Conservation (phyloP, 2,797 vertebrate species). For the Sebastes wilsoni region DNA sequence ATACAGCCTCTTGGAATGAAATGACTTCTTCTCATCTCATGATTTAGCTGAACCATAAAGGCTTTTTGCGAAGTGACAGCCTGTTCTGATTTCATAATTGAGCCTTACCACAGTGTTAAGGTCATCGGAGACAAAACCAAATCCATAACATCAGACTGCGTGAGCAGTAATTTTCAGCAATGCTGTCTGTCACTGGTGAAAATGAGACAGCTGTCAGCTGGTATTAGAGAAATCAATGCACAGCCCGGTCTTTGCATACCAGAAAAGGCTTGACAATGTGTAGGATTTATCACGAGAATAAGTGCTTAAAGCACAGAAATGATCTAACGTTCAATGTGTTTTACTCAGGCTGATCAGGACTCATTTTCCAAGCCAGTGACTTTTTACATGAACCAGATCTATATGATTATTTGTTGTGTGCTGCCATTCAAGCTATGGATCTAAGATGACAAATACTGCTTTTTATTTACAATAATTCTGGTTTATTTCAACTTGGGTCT, state of each 20-base stretch:
- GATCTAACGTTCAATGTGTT: background rate
- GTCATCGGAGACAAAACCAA: background rate
- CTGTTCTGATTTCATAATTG: constrained; percentile 13
- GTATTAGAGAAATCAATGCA: constrained; percentile 32
- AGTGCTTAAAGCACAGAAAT: background rate
- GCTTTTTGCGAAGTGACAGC: background rate
- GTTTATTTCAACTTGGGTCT: background rate
- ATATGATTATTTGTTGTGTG: background rate
- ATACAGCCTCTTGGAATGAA: constrained; percentile 1
- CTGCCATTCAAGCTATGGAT: background rate
- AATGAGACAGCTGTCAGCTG: background rate
- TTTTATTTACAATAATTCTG: background rate
- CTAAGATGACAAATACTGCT: background rate
- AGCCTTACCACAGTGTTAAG: background rate
- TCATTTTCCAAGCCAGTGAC: background rate
- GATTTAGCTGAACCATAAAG: constrained; percentile 28
- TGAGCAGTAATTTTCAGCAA: background rate
- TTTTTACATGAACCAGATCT: background rate
- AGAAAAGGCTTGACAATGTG: background rate
- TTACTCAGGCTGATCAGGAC: background rate
- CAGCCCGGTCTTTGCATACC: background rate
- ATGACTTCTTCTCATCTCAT: constrained; percentile 19
- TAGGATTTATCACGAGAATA: constrained; percentile 19
- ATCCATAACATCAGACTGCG: background rate
- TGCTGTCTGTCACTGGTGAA: constrained; percentile 9